Percentiles rank a stretch among this genome's conserved stretches.
phyloP scores from a whole-genome alignment of 2,888 invertebrate genomes.

The Antheraea assamensis region DNA sequence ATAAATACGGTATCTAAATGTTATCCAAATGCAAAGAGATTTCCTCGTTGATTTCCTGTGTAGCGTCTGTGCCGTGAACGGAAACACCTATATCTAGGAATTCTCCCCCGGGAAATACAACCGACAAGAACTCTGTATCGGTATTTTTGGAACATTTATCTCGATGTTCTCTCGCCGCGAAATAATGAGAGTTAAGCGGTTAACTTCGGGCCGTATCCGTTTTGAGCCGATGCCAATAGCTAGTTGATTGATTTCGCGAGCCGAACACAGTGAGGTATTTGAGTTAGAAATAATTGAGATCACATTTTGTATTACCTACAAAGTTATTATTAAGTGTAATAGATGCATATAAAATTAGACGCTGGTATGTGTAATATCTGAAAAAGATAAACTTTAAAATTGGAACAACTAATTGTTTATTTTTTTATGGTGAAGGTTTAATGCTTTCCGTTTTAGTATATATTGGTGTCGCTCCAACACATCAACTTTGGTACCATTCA shows the following conservation, averaged over 20 bases:
- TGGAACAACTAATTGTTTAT: no score
- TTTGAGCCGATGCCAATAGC: constrained; percentile 51
- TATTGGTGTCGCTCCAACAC: no score
- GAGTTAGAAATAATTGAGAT: neutral
- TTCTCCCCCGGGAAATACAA: constrained; percentile 44
- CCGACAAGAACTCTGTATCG: constrained; percentile 22
- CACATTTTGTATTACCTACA: neutral
- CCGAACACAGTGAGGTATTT: neutral
- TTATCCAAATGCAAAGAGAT: constrained; percentile 51
- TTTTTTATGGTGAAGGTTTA: no score
- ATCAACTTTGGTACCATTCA: no score
- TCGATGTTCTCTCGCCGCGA: constrained; percentile 44
- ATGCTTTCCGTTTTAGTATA: no score
- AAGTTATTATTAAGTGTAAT: no score
- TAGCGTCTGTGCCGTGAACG: constrained; percentile 46
- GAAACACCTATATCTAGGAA: constrained; percentile 56
- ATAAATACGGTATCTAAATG: constrained; percentile 47
- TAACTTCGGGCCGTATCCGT: constrained; percentile 56
- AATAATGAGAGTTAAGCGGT: constrained; percentile 63
- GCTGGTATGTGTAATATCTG: no score
- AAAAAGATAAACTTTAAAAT: no score
- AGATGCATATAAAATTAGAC: no score
- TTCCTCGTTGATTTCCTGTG: constrained; percentile 59
- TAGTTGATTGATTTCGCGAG: constrained; percentile 54
- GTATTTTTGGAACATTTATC: constrained; percentile 58